phyloP scores from a whole-genome alignment of 2,113 vertebrate genomes.

The Oreochromis spilurus region DNA sequence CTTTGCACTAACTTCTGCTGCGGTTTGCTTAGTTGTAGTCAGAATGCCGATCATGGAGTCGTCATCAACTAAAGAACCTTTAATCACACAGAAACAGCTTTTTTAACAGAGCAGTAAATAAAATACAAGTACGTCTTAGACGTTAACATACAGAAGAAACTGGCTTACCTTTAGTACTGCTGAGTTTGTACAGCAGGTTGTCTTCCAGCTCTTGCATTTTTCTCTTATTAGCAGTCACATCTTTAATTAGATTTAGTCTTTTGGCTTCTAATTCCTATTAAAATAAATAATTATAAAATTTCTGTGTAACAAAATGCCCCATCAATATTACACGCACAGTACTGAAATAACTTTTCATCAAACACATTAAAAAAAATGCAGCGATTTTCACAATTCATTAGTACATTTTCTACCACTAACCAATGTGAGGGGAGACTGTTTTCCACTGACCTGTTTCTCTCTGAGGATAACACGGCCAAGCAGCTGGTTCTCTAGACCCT shows the following conservation, averaged over 20 bases:
- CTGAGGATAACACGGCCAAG: slow-evolving; percentile 84
- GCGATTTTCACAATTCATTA: background rate
- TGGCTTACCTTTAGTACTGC: slow-evolving; percentile 73
- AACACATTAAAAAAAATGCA: background rate
- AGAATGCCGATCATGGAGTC: slow-evolving; percentile 81
- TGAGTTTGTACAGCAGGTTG: slow-evolving; percentile 82
- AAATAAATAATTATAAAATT: background rate
- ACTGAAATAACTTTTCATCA: background rate
- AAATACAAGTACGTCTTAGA: background rate
- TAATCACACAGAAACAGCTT: background rate
- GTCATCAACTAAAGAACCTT: slow-evolving; percentile 81
- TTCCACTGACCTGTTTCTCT: slow-evolving; percentile 79
- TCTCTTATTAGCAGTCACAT: slow-evolving; percentile 83
- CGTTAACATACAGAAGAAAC: background rate
- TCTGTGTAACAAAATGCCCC: background rate
- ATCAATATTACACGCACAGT: background rate
- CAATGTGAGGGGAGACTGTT: background rate
- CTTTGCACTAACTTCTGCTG: slow-evolving; percentile 82
- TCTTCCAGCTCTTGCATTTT: slow-evolving; percentile 89
- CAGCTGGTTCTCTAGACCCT: slow-evolving; percentile 86
- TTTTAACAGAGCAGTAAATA: background rate
- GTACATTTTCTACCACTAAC: background rate
- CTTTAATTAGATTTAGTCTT: slow-evolving; percentile 80
- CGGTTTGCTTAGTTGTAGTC: slow-evolving; percentile 80
- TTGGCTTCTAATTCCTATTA: slow-evolving; percentile 85